Base-by-base conservation (phyloP, 2,113 vertebrate genomes). In the Microtus oregoni region DNA sequence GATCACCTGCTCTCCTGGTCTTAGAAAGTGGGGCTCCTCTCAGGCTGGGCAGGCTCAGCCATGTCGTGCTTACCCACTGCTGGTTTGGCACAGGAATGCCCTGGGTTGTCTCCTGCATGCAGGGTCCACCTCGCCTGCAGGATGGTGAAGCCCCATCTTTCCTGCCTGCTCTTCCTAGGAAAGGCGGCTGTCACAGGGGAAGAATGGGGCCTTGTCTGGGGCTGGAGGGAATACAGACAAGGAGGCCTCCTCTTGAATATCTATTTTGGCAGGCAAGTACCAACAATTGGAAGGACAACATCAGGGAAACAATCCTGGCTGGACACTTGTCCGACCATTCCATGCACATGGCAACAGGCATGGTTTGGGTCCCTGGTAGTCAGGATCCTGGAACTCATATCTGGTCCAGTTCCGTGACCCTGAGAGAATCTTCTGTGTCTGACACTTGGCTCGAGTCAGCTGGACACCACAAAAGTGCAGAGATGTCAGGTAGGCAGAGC, bases 231-330 rank as follows among this genome's bases (percentile, higher is more conserved):
- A n/a, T 28, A 9, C 0, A 10, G 3, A 24, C 68, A 0, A 32
- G 63, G 88, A 5, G 55, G 35, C 30, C 14, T 86, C 72, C 32
- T 14, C 58, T 14, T 2, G 5, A n/a, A 35, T 78, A 86, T 86
- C 79, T 7, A 4, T 14, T 32, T 52, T 5, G 67, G 32, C 86
- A 38, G 41, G 2, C 19, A 82, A 7, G 44, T n/a, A 81, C 50
- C 6, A 50, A 0, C 2, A 1, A 44, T 50, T 28, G 0, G 12
- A 13, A 68, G 90, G 20, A n/a, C 0, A 28, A 0, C 35, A 26
- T 2, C 35, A 1, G 73, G 76, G 86, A 0, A 1, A 0, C 10
- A 0, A 3, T 9, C 0, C 1, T 11, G 0, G 0, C 22, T 67
- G 12, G 19, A 47, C n/a, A 10, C 35, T 1, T 0, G 32, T 0